A percentile compares a stretch with the other conserved stretches of the same genome.
Evolutionary conservation across 2,888 invertebrate genomes (phyloP).

Genomic region (Xestoiulus laeticollis): DNA sequence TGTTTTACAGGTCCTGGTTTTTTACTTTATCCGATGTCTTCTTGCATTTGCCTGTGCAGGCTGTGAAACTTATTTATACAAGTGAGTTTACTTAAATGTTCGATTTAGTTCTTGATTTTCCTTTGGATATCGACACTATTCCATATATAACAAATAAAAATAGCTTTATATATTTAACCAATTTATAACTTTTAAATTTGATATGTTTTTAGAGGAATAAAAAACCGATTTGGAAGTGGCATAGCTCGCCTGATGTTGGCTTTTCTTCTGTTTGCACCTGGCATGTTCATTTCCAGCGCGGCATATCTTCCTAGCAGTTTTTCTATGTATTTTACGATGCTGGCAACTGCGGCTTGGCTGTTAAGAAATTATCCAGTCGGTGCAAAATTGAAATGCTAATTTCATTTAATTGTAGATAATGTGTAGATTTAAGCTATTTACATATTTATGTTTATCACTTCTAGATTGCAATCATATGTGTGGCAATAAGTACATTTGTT

Average conservation of each 20-base stretch:
- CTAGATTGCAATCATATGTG: slow-evolving; percentile 80
- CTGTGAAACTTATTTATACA: slow-evolving; percentile 92
- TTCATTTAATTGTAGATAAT: not conserved
- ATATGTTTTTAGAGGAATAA: slow-evolving; percentile 57
- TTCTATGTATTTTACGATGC: slow-evolving; percentile 85
- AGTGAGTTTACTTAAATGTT: slow-evolving; percentile 71
- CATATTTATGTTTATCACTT: slow-evolving; percentile 45
- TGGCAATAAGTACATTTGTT: slow-evolving; percentile 80
- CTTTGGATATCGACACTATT: too few species aligned
- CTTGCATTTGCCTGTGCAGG: slow-evolving; percentile 82
- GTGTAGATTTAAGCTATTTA: too few species aligned
- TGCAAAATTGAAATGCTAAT: not conserved
- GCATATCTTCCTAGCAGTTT: slow-evolving; percentile 96
- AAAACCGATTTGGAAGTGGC: slow-evolving; percentile 63
- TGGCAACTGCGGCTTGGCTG: slow-evolving; percentile 91
- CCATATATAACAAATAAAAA: too few species aligned
- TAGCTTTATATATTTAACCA: too few species aligned
- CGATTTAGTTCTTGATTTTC: not conserved
- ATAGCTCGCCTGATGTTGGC: slow-evolving; percentile 84
- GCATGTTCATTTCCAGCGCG: slow-evolving; percentile 86
- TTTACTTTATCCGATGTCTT: slow-evolving; percentile 85
- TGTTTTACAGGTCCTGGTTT: slow-evolving; percentile 76
- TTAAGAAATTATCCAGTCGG: slow-evolving; percentile 72
- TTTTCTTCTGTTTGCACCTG: slow-evolving; percentile 84
- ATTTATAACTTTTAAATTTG: too few species aligned